These are phyloP conservation scores for Dreissena polymorpha DNA, from an alignment of 1,140 invertebrate genomes.

Conservation along the genomic window DNA sequence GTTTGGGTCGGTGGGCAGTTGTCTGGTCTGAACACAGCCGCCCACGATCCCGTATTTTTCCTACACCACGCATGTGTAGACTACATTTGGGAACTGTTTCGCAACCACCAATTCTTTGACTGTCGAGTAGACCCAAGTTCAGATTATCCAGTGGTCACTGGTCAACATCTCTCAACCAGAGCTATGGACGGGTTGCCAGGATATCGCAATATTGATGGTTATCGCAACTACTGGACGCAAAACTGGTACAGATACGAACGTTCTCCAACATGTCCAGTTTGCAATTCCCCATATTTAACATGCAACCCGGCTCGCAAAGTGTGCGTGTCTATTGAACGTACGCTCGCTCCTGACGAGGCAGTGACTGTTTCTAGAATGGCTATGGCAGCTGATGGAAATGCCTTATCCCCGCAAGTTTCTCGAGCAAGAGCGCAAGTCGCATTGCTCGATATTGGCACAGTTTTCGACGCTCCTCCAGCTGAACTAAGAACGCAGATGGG, in stretches of 20 bases:
- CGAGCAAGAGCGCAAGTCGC: constrained; percentile 12
- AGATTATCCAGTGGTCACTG: constrained; percentile 35
- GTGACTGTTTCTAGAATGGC: background rate
- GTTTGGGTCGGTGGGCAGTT: too few species aligned
- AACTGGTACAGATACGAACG: constrained; percentile 52
- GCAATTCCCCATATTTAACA: constrained; percentile 34
- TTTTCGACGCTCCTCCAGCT: constrained; percentile 36
- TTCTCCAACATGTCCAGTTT: constrained; percentile 45
- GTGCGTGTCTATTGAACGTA: constrained; percentile 29
- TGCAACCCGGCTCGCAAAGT: constrained; percentile 11
- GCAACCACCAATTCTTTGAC: constrained; percentile 36
- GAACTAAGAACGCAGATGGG: constrained; percentile 38
- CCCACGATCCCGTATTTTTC: too few species aligned
- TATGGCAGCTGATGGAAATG: background rate
- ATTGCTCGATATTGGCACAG: constrained; percentile 14
- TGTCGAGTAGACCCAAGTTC: constrained; percentile 36
- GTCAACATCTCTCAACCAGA: constrained; percentile 8
- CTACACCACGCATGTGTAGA: too few species aligned
- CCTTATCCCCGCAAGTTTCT: background rate
- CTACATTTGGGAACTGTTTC: constrained; percentile 31
- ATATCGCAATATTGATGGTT: constrained; percentile 47
- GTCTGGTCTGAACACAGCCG: too few species aligned
- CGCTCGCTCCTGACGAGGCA: background rate
- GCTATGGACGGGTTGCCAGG: constrained; percentile 43
- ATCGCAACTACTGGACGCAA: constrained; percentile 43